Base-by-base conservation (phyloP, 1,140 invertebrate genomes). In the Drosophila sp. region DNA sequence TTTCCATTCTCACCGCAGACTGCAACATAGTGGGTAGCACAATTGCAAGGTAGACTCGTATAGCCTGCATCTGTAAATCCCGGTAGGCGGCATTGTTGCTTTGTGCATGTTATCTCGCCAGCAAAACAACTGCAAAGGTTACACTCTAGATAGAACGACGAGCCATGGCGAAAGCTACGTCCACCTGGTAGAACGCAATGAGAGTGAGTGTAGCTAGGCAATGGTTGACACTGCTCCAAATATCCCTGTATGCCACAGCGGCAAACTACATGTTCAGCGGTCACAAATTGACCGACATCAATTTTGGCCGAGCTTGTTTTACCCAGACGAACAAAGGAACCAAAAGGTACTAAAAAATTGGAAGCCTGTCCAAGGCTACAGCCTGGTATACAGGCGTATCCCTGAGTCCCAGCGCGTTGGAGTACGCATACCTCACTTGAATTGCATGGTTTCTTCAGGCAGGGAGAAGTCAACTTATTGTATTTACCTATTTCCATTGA, bases 111-210 rank as follows among this genome's bases (percentile, higher is more conserved):
- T 0, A 96, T 94, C 92, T 98, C 96, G 0, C 96, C 96, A 25
- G 95, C 94, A 91, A 95, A 95, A 92, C 98, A 98, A 40, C 95
- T 95, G 85, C 97, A 98, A 17, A 95, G 93, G 86, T 98, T 98
- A 90, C 97, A 98, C 76, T 97, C 97, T 63, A 96, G 93, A 82
- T 95, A 95, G 78, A 97, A 97, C 29, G 94, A 95, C 1, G 94
- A 89, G 3, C 94, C 94, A 79, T 95, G 94, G 1, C 92, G 92
- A 38, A 95, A 94, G 72, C 93, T 93, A 44, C 93, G 93, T 40
- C 93, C 92, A 60, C 95, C 95, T 40, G 90, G 85, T 4, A 96
- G 80, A 74, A 93, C 92, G 85, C 96, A 98, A 5, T 94, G 93
- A 27, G 96, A 94, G 10, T 95, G 93, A 0, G 93, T 93, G 1